These are phyloP conservation scores for Phortica variegata DNA, from an alignment of 1,140 invertebrate species.

Conservation along the genomic window DNA sequence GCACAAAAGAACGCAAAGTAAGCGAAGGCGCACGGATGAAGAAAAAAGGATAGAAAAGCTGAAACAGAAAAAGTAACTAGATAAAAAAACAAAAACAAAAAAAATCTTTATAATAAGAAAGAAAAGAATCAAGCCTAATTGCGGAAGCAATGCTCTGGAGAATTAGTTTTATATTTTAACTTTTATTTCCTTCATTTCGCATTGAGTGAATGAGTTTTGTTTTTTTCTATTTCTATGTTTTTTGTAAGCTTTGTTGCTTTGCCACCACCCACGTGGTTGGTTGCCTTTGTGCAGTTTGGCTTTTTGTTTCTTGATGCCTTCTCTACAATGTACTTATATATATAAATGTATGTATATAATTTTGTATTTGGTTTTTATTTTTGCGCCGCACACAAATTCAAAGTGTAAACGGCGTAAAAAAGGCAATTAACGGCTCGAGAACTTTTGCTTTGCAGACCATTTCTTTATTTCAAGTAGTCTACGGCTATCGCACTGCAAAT, in stretches of 20 bases:
- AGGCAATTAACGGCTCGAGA: slow-evolving; percentile 37
- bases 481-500: too few species aligned
- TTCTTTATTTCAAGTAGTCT: neutral
- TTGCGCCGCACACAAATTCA: neutral
- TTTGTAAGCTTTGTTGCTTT: too few species aligned
- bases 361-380: neutral
- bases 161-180: slow-evolving; percentile 40
- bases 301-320: too few species aligned
- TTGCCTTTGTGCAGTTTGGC: too few species aligned
- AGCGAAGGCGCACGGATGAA: neutral
- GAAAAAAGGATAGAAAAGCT: slow-evolving; percentile 1
- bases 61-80: neutral
- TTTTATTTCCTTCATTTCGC: slow-evolving; percentile 19
- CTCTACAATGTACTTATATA: too few species aligned
- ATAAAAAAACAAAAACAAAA: neutral
- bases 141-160: slow-evolving; percentile 43
- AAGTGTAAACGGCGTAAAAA: slow-evolving; percentile 39
- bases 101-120: neutral
- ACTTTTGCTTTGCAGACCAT: slow-evolving; percentile 3
- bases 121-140: slow-evolving; percentile 42
- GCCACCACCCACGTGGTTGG: too few species aligned
- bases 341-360: too few species aligned
- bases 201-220: too few species aligned
- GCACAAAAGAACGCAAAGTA: neutral
- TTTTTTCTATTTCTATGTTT: too few species aligned